Conservation (phyloP, 2,113 vertebrate species). For the Micronisus gabar region DNA sequence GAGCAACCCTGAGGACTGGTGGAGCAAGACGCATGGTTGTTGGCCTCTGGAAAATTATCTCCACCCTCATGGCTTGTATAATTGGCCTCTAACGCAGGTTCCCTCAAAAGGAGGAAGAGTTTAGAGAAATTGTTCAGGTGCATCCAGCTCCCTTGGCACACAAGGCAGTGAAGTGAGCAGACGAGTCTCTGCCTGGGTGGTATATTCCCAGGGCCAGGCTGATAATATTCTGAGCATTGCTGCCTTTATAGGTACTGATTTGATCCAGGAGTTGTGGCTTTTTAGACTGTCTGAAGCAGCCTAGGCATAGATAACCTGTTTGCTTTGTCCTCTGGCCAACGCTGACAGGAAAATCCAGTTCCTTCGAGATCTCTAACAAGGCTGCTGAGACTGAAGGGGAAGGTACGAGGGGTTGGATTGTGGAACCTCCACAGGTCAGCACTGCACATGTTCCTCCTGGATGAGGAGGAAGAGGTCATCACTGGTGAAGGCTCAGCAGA, state of each 20-base stretch:
- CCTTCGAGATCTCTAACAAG: not conserved
- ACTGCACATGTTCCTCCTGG: accelerated
- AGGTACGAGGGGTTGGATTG: not conserved
- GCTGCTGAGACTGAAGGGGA: not conserved
- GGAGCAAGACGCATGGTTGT: not conserved
- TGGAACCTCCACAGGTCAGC: not conserved
- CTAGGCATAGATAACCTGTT: constrained; percentile 9
- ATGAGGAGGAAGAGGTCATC: not conserved
- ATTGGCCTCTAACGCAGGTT: not conserved
- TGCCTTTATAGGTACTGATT: not conserved
- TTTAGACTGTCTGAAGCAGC: not conserved
- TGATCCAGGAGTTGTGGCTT: not conserved
- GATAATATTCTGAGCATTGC: not conserved
- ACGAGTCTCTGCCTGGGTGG: not conserved
- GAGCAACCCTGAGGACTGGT: not conserved
- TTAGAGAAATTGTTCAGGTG: not conserved
- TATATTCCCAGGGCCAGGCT: not conserved
- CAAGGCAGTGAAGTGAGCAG: not conserved
- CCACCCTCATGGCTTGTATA: not conserved
- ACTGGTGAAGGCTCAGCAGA: not conserved
- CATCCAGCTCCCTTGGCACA: not conserved
- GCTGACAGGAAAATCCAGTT: constrained; percentile 46
- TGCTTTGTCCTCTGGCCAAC: constrained; percentile 51
- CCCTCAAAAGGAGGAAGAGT: not conserved
- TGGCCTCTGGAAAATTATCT: not conserved